Evolutionary conservation across 2,797 vertebrate species (phyloP).

Genomic region (Rhynchotus rufescens): DNA sequence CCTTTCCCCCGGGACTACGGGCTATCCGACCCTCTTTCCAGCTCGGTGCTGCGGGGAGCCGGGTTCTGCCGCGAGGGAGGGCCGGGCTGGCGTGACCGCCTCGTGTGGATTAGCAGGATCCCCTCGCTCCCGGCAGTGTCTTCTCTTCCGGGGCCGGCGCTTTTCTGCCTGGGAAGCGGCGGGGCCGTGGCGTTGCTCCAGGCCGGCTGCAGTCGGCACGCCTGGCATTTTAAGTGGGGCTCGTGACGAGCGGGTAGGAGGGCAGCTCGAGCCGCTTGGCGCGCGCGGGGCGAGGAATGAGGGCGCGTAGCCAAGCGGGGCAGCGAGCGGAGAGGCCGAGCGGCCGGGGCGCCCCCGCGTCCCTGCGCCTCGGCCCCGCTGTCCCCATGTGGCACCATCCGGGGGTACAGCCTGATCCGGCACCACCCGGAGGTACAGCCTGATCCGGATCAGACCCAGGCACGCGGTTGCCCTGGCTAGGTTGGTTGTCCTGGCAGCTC

Average conservation of each 20-base stretch:
- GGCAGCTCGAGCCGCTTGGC: neutral
- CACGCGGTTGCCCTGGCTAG: neutral
- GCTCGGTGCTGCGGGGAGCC: neutral
- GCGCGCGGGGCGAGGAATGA: neutral
- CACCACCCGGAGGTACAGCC: neutral
- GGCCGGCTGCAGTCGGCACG: neutral
- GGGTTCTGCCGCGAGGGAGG: neutral
- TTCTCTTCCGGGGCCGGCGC: neutral
- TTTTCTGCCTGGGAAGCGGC: neutral
- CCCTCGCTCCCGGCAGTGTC: neutral
- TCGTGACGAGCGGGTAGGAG: neutral
- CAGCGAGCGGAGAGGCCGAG: neutral
- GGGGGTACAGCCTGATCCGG: no score
- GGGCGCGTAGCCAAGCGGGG: neutral
- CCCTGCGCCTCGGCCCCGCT: no score
- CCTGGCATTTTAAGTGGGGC: neutral
- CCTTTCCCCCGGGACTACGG: neutral
- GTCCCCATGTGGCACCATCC: no score
- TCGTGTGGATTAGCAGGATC: neutral
- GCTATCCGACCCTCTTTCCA: neutral
- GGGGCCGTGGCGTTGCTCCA: neutral
- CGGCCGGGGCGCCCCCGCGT: no score
- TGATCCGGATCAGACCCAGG: fast-evolving
- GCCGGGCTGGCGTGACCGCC: neutral
- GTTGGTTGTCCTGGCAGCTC: fast-evolving